Percentiles rank a stretch among this genome's conserved stretches.
Conservation (phyloP, 2,888 invertebrate species). For the Meghimatium bilineatum region DNA sequence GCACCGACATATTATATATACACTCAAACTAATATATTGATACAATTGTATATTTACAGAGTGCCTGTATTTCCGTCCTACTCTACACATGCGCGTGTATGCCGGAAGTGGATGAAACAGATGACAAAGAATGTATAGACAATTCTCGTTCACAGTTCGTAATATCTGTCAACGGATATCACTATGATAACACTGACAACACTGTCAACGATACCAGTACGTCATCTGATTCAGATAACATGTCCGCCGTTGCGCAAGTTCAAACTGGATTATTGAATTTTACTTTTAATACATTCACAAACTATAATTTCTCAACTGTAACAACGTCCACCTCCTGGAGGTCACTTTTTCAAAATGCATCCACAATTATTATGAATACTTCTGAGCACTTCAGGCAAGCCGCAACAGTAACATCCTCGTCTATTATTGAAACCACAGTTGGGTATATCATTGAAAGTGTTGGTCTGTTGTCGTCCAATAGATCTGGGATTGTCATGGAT, state of each 20-base stretch:
- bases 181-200: background rate
- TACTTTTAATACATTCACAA: background rate
- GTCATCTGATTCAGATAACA: background rate
- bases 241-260: background rate
- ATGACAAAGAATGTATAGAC: conserved; percentile 24
- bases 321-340: background rate
- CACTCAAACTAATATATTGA: no score
- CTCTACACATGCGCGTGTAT: conserved; percentile 36
- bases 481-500: background rate
- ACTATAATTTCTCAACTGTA: background rate
- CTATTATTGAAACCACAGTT: background rate
- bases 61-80: conserved; percentile 44
- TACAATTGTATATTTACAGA: no score
- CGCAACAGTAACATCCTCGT: background rate
- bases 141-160: conserved; percentile 1
- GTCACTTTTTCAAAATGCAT: background rate
- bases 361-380: background rate
- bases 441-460: background rate
- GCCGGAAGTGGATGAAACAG: conserved; percentile 38
- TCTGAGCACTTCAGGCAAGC: background rate
- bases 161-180: conserved; percentile 26
- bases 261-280: background rate
- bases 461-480: background rate
- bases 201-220: background rate
- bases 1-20: no score